phyloP scores from a whole-genome alignment of 1,140 invertebrate genomes.

The Steinernema khuongi region DNA sequence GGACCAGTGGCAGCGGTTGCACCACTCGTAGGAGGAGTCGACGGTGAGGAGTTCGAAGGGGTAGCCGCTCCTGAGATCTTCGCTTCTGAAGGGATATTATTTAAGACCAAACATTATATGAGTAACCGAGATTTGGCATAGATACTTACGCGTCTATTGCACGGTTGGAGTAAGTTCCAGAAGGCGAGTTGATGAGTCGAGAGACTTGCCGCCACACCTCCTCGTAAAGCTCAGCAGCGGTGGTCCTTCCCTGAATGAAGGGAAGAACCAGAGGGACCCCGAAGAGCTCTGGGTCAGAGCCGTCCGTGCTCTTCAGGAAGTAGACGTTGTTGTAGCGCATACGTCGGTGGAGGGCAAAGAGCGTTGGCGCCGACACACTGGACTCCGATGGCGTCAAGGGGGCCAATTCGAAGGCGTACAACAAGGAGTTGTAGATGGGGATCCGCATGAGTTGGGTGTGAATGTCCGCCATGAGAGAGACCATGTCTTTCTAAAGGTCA shows the following conservation, averaged over 20 bases:
- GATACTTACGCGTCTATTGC: slow-evolving; percentile 3
- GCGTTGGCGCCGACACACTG: not conserved
- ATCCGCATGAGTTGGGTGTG: not conserved
- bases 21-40: not conserved
- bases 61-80: slow-evolving; percentile 7
- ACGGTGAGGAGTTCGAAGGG: not conserved
- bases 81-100: not conserved
- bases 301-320: slow-evolving; percentile 1
- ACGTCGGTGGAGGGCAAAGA: not conserved
- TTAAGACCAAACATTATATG: not conserved
- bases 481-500: slow-evolving; percentile 7
- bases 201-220: slow-evolving; percentile 7
- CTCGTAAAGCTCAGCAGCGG: not conserved
- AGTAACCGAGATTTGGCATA: not conserved
- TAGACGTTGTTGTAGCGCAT: slow-evolving; percentile 4
- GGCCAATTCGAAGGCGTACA: slow-evolving; percentile 9
- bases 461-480: not conserved
- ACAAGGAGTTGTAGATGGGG: not conserved
- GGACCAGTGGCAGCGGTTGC: slow-evolving; percentile 4
- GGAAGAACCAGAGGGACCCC: slow-evolving; percentile 5
- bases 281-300: not conserved
- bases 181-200: not conserved
- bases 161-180: not conserved
- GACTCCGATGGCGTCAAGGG: not conserved
- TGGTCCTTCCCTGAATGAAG: not conserved